Base-by-base conservation (phyloP, 2,888 invertebrate species). In the Himalopsyche tibetana region DNA sequence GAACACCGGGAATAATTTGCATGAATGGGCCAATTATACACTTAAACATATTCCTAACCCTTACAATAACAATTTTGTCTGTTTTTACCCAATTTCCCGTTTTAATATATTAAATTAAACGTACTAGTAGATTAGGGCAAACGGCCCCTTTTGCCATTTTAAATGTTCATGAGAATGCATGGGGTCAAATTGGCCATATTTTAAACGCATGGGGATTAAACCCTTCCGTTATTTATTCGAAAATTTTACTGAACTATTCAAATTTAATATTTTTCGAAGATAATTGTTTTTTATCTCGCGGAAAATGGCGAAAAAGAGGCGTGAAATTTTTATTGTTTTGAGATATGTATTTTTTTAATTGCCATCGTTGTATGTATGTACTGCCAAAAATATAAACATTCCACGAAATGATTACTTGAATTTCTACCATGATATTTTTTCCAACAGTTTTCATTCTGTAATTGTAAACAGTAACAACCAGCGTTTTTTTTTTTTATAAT, bases 101-200 rank as follows among this genome's bases (percentile, higher is more conserved):
- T 74, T 74, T 74, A 74, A 74, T 74, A 74, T 74, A 74, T 74
- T 74, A 74, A 74, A 74, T 74, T 74, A 74, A 74, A 74, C 74
- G 74, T 74, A 74, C 36, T 38, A 74, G 38, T 74, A 74, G 74
- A 74, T 74, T 74, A 74, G 15, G 74, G 74, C 19, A 74, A 74
- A 38, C 74, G 74, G 74, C 74, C 74, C 74, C 74, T 74, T 38
- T 38, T 74, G 74, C 74, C 74, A 74, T 74, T 74, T 74, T 38
- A 74, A 74, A 74, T 36, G 74, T 74, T 74, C 74, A 74, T 36
- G 36, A 74, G 74, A 74, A 74, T 74, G 74, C 74, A 74, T 74
- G 74, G 74, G 74, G 74, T 74, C 74, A 74, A 74, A 74, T 74
- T 74, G 74, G 74, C 74, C 74, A 74, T 74, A 74, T 74, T 74